Evolutionary conservation across 2,113 vertebrate species (phyloP).

Genomic region (Rhizomys pruinosus): DNA sequence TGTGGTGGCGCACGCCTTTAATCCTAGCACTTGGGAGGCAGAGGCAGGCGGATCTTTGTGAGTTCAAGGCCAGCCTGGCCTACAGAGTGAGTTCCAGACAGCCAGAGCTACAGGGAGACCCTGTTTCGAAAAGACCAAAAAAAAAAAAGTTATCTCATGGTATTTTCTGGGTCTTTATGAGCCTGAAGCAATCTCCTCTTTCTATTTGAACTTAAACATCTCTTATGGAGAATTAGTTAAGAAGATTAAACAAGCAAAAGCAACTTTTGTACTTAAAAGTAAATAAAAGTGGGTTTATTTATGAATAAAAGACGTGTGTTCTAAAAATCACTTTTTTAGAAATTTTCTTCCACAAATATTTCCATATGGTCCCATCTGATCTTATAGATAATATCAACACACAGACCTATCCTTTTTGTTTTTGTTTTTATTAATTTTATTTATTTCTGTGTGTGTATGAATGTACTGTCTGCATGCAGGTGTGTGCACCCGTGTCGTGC

Average conservation of each 20-base stretch:
- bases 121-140: too few relatives aligned
- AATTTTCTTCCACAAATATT: background rate
- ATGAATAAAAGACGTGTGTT: constrained; percentile 9
- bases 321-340: constrained; percentile 27
- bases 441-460: too few relatives aligned
- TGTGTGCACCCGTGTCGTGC: too few relatives aligned
- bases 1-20: too few relatives aligned
- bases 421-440: too few relatives aligned
- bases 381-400: background rate
- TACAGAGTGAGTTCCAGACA: too few relatives aligned
- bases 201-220: background rate
- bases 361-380: background rate
- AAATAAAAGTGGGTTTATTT: background rate
- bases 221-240: background rate
- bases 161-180: background rate
- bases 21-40: too few relatives aligned
- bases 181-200: background rate
- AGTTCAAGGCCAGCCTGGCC: too few relatives aligned
- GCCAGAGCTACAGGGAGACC: too few relatives aligned
- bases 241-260: background rate
- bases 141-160: too few relatives aligned
- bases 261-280: background rate
- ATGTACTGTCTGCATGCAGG: too few relatives aligned
- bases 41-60: too few relatives aligned
- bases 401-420: background rate